Percentiles rank a stretch among this genome's conserved stretches.
Conservation (phyloP, 2,797 vertebrate species). For the Zalophus californianus region DNA sequence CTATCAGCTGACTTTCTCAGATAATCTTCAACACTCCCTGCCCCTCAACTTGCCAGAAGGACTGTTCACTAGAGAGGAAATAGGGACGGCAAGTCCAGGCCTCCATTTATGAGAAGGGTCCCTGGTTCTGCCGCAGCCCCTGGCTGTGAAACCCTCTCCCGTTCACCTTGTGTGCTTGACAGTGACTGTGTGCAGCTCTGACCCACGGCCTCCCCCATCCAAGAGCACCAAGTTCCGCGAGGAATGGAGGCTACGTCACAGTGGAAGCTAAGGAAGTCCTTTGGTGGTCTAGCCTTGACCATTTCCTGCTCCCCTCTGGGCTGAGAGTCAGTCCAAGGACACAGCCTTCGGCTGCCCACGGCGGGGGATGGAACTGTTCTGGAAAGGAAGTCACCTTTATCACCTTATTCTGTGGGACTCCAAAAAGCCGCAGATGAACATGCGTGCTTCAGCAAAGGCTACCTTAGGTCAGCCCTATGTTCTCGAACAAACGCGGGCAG, state of each 20-base stretch:
- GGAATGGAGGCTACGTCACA: rapidly evolving
- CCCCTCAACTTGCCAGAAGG: background rate
- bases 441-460: background rate
- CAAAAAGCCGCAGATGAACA: background rate
- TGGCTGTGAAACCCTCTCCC: background rate
- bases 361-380: background rate
- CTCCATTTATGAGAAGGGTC: slow-evolving; percentile 42
- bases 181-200: background rate
- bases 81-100: slow-evolving; percentile 70
- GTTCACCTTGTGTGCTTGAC: rapidly evolving
- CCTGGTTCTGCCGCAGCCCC: slow-evolving; percentile 28
- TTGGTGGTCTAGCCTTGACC: background rate
- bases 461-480: background rate
- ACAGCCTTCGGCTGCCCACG: background rate
- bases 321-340: background rate
- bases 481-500: background rate
- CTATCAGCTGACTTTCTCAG: background rate
- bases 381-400: background rate
- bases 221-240: background rate
- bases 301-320: background rate
- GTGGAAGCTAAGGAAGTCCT: background rate
- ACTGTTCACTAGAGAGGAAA: background rate
- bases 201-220: background rate
- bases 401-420: background rate
- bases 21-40: background rate